Conservation (phyloP, 2,888 invertebrate species). For the Rhamphomyia laevipes region DNA sequence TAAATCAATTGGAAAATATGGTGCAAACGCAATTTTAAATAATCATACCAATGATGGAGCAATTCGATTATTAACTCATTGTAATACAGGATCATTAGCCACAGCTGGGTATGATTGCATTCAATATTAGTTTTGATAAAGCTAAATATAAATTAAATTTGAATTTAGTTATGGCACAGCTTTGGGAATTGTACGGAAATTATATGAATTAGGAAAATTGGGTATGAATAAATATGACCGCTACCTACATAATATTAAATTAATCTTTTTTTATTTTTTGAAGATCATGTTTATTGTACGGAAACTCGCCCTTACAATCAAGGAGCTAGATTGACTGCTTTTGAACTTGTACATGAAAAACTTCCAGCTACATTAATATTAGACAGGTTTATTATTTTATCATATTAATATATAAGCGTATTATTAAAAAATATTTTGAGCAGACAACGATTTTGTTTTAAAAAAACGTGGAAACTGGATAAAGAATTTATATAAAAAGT, state of each 20-base stretch:
- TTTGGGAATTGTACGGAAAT: conserved; percentile 81
- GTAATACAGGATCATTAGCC: conserved; percentile 96
- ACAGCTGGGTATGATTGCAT: conserved; percentile 58
- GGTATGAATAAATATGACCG: conserved; percentile 40
- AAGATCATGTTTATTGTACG: conserved; percentile 86
- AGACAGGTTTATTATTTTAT: neutral
- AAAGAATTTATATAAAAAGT: too few relatives aligned
- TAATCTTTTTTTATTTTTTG: conserved; percentile 19
- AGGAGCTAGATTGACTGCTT: conserved; percentile 90
- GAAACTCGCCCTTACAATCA: conserved; percentile 99
- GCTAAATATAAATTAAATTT: neutral
- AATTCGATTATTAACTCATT: conserved; percentile 82
- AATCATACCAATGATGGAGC: conserved; percentile 44
- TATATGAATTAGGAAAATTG: conserved; percentile 57
- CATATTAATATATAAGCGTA: too few relatives aligned
- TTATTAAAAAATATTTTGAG: too few relatives aligned
- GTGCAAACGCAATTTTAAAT: conserved; percentile 65
- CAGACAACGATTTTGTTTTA: too few relatives aligned
- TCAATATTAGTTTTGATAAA: neutral
- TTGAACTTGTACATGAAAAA: conserved; percentile 83
- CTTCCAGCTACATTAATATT: conserved; percentile 72
- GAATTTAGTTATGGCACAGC: conserved; percentile 73
- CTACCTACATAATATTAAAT: neutral
- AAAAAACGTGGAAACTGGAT: too few relatives aligned
- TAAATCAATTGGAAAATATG: conserved; percentile 71